Conservation (phyloP, 2,113 vertebrate genomes). For the Indri indri region DNA sequence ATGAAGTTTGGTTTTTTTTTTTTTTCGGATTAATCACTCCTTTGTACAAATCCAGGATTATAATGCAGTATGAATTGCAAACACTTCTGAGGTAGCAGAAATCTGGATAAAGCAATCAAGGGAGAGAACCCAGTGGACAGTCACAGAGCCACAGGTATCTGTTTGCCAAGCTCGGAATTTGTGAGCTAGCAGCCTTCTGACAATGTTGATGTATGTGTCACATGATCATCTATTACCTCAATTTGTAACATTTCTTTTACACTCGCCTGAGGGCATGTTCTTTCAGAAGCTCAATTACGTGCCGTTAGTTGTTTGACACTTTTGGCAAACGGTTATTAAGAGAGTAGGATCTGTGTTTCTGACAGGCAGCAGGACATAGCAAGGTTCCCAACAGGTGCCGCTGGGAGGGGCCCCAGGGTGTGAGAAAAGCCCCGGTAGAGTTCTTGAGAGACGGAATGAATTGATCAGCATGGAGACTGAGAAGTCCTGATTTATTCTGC, state of each 20-base stretch:
- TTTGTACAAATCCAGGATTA: constrained; percentile 5
- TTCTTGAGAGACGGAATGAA: not conserved
- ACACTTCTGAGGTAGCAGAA: not conserved
- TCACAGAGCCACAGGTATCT: not conserved
- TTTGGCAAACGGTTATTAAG: constrained; percentile 60
- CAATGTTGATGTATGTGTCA: constrained; percentile 55
- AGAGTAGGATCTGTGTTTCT: not conserved
- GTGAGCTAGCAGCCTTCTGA: not conserved
- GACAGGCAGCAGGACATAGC: not conserved
- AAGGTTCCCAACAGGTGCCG: not conserved
- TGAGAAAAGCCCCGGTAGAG: not conserved
- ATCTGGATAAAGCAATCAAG: not conserved
- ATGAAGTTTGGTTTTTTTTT: not conserved
- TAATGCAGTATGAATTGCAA: not conserved
- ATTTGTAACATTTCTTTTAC: constrained; percentile 72
- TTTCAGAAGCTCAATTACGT: constrained; percentile 78
- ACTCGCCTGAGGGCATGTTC: constrained; percentile 72
- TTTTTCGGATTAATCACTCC: not conserved
- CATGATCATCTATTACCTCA: constrained; percentile 80
- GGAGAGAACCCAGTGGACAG: not conserved
- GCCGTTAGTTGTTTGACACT: constrained; percentile 71
- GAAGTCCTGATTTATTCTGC: not conserved
- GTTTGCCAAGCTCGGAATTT: constrained; percentile 41
- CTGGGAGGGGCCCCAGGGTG: accelerated
- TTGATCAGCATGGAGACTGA: not conserved